Evolutionary conservation across 30 jellyfish, hydroid and myxozoan species (phyloP).

Genomic region (Hydractinia symbiolongicarpus): DNA sequence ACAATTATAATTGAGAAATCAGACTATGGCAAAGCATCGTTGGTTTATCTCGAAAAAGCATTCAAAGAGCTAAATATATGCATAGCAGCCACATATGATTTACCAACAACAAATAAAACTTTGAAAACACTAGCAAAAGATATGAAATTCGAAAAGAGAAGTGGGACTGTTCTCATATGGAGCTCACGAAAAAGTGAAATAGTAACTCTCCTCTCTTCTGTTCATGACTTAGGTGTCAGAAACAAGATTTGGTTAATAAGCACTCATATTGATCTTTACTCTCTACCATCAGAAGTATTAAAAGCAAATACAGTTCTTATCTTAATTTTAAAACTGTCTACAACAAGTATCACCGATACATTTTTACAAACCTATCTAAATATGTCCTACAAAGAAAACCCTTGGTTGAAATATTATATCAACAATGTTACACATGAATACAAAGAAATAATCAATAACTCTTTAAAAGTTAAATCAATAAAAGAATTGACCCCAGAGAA

Average conservation of each 20-base stretch:
- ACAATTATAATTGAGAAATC: background rate
- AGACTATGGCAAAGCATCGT: background rate
- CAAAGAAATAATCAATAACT: background rate
- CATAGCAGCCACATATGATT: background rate
- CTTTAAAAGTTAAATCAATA: too few relatives aligned
- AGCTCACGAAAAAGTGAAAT: background rate
- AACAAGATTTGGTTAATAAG: background rate
- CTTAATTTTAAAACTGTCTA: too few relatives aligned
- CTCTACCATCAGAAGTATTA: too few relatives aligned
- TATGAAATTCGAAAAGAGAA: constrained; percentile 1
- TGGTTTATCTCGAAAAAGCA: background rate
- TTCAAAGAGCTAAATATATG: background rate
- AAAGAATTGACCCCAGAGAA: too few relatives aligned
- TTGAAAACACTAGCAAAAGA: background rate
- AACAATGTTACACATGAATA: background rate
- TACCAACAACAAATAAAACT: background rate
- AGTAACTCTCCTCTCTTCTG: background rate
- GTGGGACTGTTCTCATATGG: background rate
- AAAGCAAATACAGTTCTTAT: too few relatives aligned
- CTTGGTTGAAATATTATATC: background rate
- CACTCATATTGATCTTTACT: background rate
- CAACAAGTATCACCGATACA: too few relatives aligned
- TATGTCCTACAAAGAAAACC: background rate
- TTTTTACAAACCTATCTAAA: too few relatives aligned
- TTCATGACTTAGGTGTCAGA: background rate